These are phyloP conservation scores for Urophycis tenuis DNA, from an alignment of 2,797 vertebrate species.

Conservation along the genomic window DNA sequence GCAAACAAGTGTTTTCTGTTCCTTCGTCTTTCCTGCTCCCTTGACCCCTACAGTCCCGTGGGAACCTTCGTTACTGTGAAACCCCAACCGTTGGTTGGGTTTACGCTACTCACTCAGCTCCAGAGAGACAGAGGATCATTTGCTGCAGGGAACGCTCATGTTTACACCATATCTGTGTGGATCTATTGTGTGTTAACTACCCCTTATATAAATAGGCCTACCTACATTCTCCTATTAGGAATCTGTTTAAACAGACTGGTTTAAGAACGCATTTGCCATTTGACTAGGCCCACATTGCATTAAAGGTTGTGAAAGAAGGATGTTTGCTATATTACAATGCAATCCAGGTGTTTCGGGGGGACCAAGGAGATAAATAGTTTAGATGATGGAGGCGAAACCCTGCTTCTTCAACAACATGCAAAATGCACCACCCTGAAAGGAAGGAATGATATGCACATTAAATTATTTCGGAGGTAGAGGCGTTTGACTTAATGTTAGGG, in stretches of 20 bases:
- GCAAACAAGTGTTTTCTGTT: constrained; percentile 53
- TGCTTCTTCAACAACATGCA: not conserved
- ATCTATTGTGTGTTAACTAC: not conserved
- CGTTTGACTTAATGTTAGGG: constrained; percentile 32
- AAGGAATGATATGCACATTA: constrained; percentile 28
- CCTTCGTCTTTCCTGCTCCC: constrained; percentile 8
- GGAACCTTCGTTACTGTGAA: not conserved
- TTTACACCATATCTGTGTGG: not conserved
- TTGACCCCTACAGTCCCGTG: not conserved
- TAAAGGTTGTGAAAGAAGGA: not conserved
- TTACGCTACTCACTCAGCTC: not conserved
- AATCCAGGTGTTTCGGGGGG: not conserved
- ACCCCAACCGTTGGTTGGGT: not conserved
- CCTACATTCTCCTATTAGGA: not conserved
- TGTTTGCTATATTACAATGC: not conserved
- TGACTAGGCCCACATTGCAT: not conserved
- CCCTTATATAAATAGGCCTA: not conserved
- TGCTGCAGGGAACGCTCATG: not conserved
- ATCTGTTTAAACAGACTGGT: not conserved
- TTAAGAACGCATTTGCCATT: constrained; percentile 23
- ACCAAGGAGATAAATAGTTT: not conserved
- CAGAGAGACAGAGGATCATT: not conserved
- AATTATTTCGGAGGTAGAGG: constrained; percentile 30
- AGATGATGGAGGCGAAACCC: not conserved
- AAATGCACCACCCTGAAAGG: constrained; percentile 45